phyloP scores from a whole-genome alignment of 1,140 invertebrate species.

The Thaumatotibia leucotreta region DNA sequence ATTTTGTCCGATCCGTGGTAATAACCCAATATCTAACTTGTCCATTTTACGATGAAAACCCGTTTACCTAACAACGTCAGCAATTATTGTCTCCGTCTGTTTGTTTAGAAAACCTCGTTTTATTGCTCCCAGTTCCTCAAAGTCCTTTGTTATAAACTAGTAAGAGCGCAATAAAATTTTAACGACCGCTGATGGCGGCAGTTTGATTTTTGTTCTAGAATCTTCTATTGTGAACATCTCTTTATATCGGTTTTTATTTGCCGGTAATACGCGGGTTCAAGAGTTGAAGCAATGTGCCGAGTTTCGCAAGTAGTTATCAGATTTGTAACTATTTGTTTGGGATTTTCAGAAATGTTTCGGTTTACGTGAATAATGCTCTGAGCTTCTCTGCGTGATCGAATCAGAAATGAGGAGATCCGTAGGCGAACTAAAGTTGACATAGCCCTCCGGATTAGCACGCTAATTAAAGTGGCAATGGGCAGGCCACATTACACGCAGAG shows the following conservation, averaged over 20 bases:
- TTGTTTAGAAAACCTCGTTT: conserved; percentile 19
- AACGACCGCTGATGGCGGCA: conserved; percentile 17
- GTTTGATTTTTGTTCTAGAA: not conserved
- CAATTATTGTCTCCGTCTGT: conserved; percentile 20
- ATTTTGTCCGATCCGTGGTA: no score
- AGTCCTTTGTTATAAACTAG: conserved; percentile 39
- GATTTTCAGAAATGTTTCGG: not conserved
- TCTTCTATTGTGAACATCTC: not conserved
- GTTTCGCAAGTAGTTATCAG: not conserved
- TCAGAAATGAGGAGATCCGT: no score
- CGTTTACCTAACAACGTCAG: not conserved
- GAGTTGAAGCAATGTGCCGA: not conserved
- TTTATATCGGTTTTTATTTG: not conserved
- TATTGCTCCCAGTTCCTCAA: conserved; percentile 19
- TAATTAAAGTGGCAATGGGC: no score
- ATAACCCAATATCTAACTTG: no score
- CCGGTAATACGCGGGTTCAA: not conserved
- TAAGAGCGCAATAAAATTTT: conserved; percentile 37
- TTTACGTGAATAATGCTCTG: no score
- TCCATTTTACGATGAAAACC: not conserved
- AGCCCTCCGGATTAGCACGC: no score
- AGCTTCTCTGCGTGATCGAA: no score
- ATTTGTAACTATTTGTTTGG: not conserved
- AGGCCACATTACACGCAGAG: no score
- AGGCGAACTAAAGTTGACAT: no score